Conservation (phyloP, 2,888 invertebrate species). For the Linyphia triangularis region DNA sequence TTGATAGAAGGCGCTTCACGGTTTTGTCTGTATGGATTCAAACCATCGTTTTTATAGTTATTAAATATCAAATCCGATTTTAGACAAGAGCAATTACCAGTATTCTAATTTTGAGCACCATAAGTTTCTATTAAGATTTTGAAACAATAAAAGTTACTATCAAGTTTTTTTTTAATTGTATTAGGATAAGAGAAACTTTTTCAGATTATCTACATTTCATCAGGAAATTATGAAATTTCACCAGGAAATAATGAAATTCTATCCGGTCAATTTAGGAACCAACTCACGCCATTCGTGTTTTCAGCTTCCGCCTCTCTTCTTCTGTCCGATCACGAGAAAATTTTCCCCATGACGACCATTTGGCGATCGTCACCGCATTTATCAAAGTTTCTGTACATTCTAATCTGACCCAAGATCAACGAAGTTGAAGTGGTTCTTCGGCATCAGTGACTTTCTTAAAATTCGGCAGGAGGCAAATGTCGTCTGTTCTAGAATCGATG, state of each 20-base stretch:
- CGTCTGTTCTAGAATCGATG: too few relatives aligned
- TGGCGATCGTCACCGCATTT: slow-evolving; percentile 46
- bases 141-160: too few relatives aligned
- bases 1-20: too few relatives aligned
- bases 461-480: not conserved
- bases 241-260: not conserved
- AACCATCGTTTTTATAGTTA: too few relatives aligned
- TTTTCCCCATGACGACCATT: slow-evolving; percentile 34
- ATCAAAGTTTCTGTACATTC: not conserved
- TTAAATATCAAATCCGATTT: too few relatives aligned
- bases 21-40: too few relatives aligned
- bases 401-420: slow-evolving; percentile 23
- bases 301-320: not conserved
- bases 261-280: not conserved
- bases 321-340: not conserved
- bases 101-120: too few relatives aligned
- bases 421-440: slow-evolving; percentile 56
- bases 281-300: not conserved
- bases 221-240: not conserved
- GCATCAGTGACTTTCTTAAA: not conserved
- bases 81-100: too few relatives aligned
- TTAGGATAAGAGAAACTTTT: too few relatives aligned
- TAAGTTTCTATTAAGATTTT: too few relatives aligned
- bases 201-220: too few relatives aligned
- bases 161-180: too few relatives aligned